These are phyloP conservation scores for Craterocephalus amniculus DNA, from an alignment of 2,797 vertebrate species.

Conservation along the genomic window DNA sequence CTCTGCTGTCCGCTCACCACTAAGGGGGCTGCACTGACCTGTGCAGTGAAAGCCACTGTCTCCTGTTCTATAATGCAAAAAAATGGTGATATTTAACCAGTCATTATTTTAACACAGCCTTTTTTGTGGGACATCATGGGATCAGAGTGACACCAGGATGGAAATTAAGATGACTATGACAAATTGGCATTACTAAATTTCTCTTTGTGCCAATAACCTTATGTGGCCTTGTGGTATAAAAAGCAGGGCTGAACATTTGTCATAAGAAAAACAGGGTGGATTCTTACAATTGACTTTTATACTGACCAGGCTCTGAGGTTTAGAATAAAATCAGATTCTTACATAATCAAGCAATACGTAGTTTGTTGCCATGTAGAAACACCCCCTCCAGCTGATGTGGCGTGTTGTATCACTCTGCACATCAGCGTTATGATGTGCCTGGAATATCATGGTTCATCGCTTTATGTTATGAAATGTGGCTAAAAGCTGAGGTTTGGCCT, in stretches of 20 bases:
- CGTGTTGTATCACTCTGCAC: constrained; percentile 4
- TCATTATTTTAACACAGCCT: not conserved
- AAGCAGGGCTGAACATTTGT: constrained; percentile 12
- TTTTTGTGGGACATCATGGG: no score
- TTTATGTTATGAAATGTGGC: constrained; percentile 5
- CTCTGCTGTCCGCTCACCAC: constrained; percentile 26
- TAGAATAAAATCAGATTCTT: not conserved
- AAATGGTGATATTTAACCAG: not conserved
- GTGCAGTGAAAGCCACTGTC: not conserved
- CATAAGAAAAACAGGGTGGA: constrained; percentile 8
- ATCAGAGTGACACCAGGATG: constrained; percentile 5
- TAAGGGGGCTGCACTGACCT: constrained; percentile 50
- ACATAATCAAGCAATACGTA: not conserved
- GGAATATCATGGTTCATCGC: not conserved
- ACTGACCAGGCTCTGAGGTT: not conserved
- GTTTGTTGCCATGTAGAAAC: constrained; percentile 15
- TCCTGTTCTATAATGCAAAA: constrained; percentile 9
- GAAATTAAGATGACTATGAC: not conserved
- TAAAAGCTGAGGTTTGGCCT: not conserved
- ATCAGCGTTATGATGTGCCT: constrained; percentile 18
- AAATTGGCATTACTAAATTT: constrained; percentile 20
- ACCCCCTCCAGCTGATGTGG: not conserved
- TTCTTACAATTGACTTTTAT: constrained; percentile 1
- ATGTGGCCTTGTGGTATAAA: constrained; percentile 63
- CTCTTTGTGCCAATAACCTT: constrained; percentile 56